These are phyloP conservation scores for Microctenopoma steveboyesi DNA, from an alignment of 2,797 vertebrate species.

Conservation along the genomic window DNA sequence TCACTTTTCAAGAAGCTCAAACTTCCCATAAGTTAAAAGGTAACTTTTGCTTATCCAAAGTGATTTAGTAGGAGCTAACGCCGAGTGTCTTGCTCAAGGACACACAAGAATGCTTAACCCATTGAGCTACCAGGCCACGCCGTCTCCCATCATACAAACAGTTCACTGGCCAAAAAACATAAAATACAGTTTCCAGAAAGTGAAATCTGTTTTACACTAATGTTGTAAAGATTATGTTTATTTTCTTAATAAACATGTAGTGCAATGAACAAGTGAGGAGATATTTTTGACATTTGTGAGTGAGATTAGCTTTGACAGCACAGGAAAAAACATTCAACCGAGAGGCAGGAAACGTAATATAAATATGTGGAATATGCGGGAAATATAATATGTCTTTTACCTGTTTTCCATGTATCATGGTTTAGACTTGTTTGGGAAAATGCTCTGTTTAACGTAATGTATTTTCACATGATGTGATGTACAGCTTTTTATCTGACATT, in stretches of 20 bases:
- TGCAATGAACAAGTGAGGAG: too few relatives aligned
- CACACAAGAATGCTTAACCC: too few relatives aligned
- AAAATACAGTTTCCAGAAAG: not conserved
- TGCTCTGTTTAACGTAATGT: not conserved
- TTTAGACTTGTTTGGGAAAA: constrained; percentile 1
- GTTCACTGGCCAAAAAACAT: not conserved
- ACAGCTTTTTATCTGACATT: not conserved
- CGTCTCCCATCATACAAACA: not conserved
- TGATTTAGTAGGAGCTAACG: too few relatives aligned
- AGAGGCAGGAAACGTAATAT: not conserved
- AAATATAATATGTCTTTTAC: not conserved
- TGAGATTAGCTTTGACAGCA: not conserved
- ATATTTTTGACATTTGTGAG: too few relatives aligned
- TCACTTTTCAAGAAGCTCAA: constrained; percentile 12
- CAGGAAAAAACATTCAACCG: constrained; percentile 4
- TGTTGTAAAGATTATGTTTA: too few relatives aligned
- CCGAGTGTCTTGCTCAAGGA: too few relatives aligned
- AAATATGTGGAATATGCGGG: too few relatives aligned
- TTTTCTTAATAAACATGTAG: too few relatives aligned
- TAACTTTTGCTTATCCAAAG: too few relatives aligned
- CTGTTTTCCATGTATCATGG: constrained; percentile 32
- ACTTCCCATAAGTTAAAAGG: not conserved
- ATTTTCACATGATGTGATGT: not conserved
- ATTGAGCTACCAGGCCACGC: too few relatives aligned
- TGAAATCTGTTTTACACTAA: not conserved